A percentile compares a stretch with the other conserved stretches of the same genome.
Evolutionary conservation across 92 coral and sea anemone species (phyloP).

Genomic region (Metridium senile): DNA sequence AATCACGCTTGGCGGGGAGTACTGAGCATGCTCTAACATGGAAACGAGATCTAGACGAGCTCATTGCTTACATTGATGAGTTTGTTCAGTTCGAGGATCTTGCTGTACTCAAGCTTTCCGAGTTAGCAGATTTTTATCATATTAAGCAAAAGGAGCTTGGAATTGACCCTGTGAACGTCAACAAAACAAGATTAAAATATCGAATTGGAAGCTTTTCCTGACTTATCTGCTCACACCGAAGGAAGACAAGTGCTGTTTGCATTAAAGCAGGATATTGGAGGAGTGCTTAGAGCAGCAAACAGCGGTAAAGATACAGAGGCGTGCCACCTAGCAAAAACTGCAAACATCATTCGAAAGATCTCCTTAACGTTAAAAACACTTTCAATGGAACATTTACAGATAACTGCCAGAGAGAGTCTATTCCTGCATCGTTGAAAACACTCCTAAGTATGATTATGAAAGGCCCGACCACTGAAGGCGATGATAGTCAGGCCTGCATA

Average conservation of each 20-base stretch:
- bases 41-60: too few relatives aligned
- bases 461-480: constrained; percentile 46
- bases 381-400: constrained; percentile 60
- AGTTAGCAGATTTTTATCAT: constrained; percentile 40
- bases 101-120: constrained; percentile 53
- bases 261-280: constrained; percentile 62
- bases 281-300: constrained; percentile 45
- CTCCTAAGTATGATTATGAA: constrained; percentile 48
- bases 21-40: constrained; percentile 52
- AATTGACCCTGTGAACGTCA: constrained; percentile 34
- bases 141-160: constrained; percentile 47
- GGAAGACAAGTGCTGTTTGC: constrained; percentile 57
- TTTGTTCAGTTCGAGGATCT: too few relatives aligned
- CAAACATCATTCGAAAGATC: constrained; percentile 58
- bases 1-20: constrained; percentile 24
- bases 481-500: constrained; percentile 63
- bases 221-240: constrained; percentile 60
- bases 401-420: constrained; percentile 52
- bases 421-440: constrained; percentile 53
- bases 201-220: constrained; percentile 62
- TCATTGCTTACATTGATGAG: too few relatives aligned
- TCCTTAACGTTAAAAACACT: constrained; percentile 49
- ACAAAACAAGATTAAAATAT: constrained; percentile 56
- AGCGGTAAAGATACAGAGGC: constrained; percentile 55
- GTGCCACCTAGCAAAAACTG: constrained; percentile 55